Percentiles rank a stretch among this genome's conserved stretches.
Conservation (phyloP, 2,888 invertebrate species). For the Lottia scabra region DNA sequence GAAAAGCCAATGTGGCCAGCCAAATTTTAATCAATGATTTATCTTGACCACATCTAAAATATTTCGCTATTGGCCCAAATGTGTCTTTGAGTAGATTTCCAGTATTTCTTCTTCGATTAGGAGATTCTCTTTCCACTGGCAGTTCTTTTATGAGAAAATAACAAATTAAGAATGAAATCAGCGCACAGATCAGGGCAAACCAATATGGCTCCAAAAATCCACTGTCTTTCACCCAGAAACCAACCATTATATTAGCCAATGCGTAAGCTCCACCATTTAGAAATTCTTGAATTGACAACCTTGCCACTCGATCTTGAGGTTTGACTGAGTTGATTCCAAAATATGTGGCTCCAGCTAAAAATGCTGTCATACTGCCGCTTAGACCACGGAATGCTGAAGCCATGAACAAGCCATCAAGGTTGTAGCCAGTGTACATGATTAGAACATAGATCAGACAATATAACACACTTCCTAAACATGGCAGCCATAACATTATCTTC, state of each 20-base stretch:
- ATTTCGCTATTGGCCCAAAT: slow-evolving; percentile 54
- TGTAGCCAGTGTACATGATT: slow-evolving; percentile 59
- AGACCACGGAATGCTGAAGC: slow-evolving; percentile 59
- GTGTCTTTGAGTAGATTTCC: slow-evolving; percentile 57
- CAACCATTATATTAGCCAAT: slow-evolving; percentile 60
- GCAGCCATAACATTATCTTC: slow-evolving; percentile 65
- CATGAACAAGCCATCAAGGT: slow-evolving; percentile 61
- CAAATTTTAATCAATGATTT: slow-evolving; percentile 61
- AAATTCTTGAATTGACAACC: slow-evolving; percentile 59
- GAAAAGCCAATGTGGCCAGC: slow-evolving; percentile 65
- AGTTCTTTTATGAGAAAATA: slow-evolving; percentile 59
- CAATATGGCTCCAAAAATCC: slow-evolving; percentile 65
- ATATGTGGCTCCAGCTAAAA: slow-evolving; percentile 57
- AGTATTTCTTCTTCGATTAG: slow-evolving; percentile 29
- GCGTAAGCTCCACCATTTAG: slow-evolving; percentile 62
- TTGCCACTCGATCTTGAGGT: slow-evolving; percentile 50
- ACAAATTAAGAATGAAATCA: slow-evolving; percentile 58
- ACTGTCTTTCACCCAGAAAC: slow-evolving; percentile 58
- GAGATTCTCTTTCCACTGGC: slow-evolving; percentile 29
- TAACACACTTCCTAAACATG: slow-evolving; percentile 59
- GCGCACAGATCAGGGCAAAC: slow-evolving; percentile 61
- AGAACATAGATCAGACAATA: slow-evolving; percentile 60
- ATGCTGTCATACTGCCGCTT: slow-evolving; percentile 62
- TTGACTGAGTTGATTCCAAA: slow-evolving; percentile 58
- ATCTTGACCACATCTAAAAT: slow-evolving; percentile 55